These are phyloP conservation scores for Dryococelus australis DNA, from an alignment of 2,888 invertebrate genomes.

Conservation along the genomic window DNA sequence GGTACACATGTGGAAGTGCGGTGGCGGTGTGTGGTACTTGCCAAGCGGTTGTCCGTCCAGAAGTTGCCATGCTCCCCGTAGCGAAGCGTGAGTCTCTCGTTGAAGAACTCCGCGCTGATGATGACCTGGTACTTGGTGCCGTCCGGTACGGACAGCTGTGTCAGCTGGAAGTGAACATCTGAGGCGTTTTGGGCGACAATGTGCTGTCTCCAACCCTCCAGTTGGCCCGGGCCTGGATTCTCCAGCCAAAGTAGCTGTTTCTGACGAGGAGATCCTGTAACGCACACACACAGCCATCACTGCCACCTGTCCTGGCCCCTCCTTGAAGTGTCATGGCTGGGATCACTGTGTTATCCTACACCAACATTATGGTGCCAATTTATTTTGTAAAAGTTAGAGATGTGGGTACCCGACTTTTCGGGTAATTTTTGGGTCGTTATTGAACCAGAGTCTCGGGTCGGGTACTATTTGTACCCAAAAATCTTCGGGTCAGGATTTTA, in stretches of 20 bases:
- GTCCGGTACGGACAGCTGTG: conserved; percentile 44
- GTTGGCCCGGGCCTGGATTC: conserved; percentile 47
- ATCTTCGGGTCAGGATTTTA: no score
- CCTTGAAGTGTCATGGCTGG: no score
- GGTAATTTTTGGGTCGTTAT: no score
- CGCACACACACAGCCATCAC: not conserved
- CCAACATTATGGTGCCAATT: no score
- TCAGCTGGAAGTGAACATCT: conserved; percentile 50
- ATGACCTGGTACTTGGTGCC: conserved; percentile 48
- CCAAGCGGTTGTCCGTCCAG: conserved; percentile 23
- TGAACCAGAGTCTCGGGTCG: no score
- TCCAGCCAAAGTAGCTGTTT: conserved; percentile 49
- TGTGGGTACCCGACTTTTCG: no score
- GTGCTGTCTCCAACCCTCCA: conserved; percentile 49
- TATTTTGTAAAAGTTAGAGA: no score
- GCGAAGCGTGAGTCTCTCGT: conserved; percentile 48
- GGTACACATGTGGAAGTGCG: no score
- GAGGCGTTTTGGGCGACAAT: conserved; percentile 47
- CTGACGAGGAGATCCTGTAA: not conserved
- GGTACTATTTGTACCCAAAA: no score
- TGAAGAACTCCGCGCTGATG: conserved; percentile 51
- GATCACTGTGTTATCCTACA: no score
- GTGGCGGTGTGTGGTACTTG: not conserved
- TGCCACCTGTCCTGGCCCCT: no score
- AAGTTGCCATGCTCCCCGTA: conserved; percentile 46